A percentile compares a stretch with the other conserved stretches of the same genome.
Conservation (phyloP, 2,797 vertebrate species). For the Aulostomus chinensis region DNA sequence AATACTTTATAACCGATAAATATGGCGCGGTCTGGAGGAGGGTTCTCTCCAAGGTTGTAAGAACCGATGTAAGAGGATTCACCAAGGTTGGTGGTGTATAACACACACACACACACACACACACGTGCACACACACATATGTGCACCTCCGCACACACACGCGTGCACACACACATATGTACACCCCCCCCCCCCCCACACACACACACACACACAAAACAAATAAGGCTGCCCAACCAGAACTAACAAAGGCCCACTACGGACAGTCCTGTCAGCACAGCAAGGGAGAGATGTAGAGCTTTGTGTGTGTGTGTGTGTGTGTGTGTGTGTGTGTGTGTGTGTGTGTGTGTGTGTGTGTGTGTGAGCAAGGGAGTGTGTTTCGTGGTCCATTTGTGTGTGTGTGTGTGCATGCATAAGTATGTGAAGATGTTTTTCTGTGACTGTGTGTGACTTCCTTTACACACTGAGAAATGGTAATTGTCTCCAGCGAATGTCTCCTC, state of each 20-base stretch:
- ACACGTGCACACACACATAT: background rate
- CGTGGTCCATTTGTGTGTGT: background rate
- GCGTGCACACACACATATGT: background rate
- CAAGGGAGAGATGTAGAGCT: constrained; percentile 6
- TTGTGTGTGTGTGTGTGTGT: constrained; percentile 18
- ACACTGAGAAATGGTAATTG: constrained; percentile 65
- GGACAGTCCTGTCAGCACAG: constrained; percentile 66
- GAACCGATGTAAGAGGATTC: constrained; percentile 12
- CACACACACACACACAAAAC: constrained; percentile 25
- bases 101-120: constrained; percentile 10
- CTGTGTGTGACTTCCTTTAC: constrained; percentile 36
- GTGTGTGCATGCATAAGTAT: constrained; percentile 7
- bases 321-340: constrained; percentile 13
- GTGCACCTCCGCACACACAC: background rate
- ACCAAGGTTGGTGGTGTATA: constrained; percentile 33
- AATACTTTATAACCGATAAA: no score
- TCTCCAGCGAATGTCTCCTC: constrained; percentile 54
- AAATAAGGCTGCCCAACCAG: constrained; percentile 67
- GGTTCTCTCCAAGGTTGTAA: background rate
- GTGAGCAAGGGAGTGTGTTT: background rate
- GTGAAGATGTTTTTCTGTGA: constrained; percentile 19
- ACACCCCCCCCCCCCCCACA: constrained; percentile 13
- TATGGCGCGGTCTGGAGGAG: no score
- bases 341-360: constrained; percentile 13
- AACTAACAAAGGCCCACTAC: constrained; percentile 69